These are phyloP conservation scores for Nyctalus aviator DNA, from an alignment of 2,797 vertebrate genomes.

Conservation along the genomic window DNA sequence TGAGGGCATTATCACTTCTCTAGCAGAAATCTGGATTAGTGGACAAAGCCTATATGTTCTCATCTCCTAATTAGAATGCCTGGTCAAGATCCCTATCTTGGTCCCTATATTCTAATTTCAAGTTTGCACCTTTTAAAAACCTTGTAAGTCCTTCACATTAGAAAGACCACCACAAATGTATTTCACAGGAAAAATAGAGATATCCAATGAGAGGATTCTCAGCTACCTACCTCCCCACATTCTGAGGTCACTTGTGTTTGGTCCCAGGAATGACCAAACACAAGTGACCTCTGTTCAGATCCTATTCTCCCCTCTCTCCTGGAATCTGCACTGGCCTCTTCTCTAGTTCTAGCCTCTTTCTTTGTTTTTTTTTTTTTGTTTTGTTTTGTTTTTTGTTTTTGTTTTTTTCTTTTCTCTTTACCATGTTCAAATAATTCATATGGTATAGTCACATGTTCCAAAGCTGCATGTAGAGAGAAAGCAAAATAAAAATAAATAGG, in stretches of 20 bases:
- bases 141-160: background rate
- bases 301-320: accelerated
- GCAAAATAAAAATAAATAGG: background rate
- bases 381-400: background rate
- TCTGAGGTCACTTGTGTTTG: background rate
- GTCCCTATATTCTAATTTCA: background rate
- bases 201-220: background rate
- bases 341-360: background rate
- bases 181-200: background rate
- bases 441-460: background rate
- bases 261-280: background rate
- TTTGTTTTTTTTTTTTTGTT: background rate
- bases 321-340: background rate
- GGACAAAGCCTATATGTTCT: background rate
- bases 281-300: background rate
- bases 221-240: background rate
- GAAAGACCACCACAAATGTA: background rate
- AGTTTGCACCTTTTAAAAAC: background rate
- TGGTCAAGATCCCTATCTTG: background rate
- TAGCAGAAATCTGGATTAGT: background rate
- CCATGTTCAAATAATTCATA: background rate
- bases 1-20: slow-evolving; percentile 32
- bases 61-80: background rate
- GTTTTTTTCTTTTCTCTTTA: background rate
- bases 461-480: background rate